Base-by-base conservation (phyloP, 2,113 vertebrate genomes). In the Oncorhynchus gorbuscha region DNA sequence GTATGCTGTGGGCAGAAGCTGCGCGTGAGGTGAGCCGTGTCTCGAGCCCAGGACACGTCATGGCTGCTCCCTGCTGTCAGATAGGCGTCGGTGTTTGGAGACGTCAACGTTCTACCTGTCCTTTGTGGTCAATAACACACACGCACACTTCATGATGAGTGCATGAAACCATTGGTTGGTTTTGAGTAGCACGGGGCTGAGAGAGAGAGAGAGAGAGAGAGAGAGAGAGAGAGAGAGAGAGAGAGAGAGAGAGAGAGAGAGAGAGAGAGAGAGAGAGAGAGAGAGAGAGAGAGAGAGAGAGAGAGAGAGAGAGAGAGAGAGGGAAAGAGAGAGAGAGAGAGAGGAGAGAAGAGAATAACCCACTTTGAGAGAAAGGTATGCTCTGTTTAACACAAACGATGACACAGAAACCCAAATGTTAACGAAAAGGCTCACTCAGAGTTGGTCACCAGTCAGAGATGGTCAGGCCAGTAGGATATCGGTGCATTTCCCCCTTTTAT, bases 401-500 rank as follows among this genome's bases (percentile, higher is more conserved):
- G 39, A 45, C 39, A 45, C 39, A 45, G 39, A 45, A 12, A 45
- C 39, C 39, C 39, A 45, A 45, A 45, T 45, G 39, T 45, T 45
- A 45, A 45, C 9, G 39, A 45, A 12, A 81, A 82, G 76, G 51
- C 12, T 4, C 76, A 79, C 74, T 64, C 32, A 73, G 80, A 82
- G 81, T 89, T 88, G 81, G 87, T 87, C 86, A 88, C 85, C 87
- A 88, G 88, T 5, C 39, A 45, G 39, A 45, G 9, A 55, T 74
- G 86, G 75, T 73, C 88, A 82, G 90, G 88, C 89, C 90, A 88
- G 86, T 55, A 84, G 89, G 84, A 92, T 91, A 88, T 89, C 86
- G 51, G 80, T 86, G 79, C 83, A 87, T 90, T 93, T 91, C 84
- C 83, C 69, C 88, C 89, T 18, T 95, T 95, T 94, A 93, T 93